These are phyloP conservation scores for Callitettix versicolor DNA, from an alignment of 1,140 invertebrate genomes.

Conservation along the genomic window DNA sequence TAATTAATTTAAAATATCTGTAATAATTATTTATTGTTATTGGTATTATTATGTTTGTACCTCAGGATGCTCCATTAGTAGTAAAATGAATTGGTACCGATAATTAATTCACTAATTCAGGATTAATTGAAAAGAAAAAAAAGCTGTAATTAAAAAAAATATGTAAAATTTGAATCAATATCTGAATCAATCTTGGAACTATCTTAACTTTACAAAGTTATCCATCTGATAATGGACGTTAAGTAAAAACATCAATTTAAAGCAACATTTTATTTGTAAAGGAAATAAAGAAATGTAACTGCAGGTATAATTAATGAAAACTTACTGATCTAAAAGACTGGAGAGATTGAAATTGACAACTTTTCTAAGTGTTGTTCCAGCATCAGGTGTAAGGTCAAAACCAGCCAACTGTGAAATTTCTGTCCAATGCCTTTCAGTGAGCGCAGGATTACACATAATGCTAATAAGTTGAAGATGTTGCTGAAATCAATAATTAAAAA, in stretches of 20 bases:
- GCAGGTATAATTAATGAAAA: constrained; percentile 1
- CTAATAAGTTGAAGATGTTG: constrained; percentile 66
- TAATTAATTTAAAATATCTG: too few species aligned
- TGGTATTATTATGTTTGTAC: too few species aligned
- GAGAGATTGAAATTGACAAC: constrained; percentile 62
- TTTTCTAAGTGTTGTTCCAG: constrained; percentile 73
- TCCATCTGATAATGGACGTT: background rate
- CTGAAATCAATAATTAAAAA: constrained; percentile 33
- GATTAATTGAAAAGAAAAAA: too few species aligned
- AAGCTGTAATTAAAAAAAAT: too few species aligned
- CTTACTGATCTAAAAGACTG: constrained; percentile 53
- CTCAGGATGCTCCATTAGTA: too few species aligned
- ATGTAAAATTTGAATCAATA: too few species aligned
- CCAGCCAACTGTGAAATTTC: constrained; percentile 77
- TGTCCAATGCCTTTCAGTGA: constrained; percentile 82
- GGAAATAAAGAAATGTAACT: too few species aligned
- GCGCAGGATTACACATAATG: constrained; percentile 78
- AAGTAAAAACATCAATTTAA: background rate
- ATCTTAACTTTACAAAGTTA: background rate
- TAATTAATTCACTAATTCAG: too few species aligned
- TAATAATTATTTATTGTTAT: too few species aligned
- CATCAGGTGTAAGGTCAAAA: constrained; percentile 74
- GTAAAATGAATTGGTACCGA: too few species aligned
- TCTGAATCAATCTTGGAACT: too few species aligned
- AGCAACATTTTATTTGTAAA: too few species aligned